Percentiles rank a stretch among this genome's conserved stretches.
These are phyloP conservation scores for Archips xylosteana DNA, from an alignment of 2,888 invertebrate genomes.

Conservation along the genomic window DNA sequence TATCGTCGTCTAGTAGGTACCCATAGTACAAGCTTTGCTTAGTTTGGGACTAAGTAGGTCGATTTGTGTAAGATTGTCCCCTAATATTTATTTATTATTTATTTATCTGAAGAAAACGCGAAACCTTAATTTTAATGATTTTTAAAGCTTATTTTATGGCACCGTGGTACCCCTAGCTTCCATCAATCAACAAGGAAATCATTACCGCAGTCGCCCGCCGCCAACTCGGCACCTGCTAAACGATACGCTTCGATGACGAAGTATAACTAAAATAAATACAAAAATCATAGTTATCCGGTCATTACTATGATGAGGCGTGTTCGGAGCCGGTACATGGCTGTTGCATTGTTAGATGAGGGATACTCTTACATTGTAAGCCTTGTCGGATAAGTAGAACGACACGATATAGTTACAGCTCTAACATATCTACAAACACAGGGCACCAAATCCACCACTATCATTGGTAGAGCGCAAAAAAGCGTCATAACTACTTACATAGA, in stretches of 20 bases:
- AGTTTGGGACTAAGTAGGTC: too few species aligned
- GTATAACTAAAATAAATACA: slow-evolving; percentile 25
- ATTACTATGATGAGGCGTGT: slow-evolving; percentile 31
- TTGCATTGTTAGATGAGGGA: slow-evolving; percentile 20
- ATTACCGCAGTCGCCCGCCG: slow-evolving; percentile 26
- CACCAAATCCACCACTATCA: too few species aligned
- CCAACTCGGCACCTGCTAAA: slow-evolving; percentile 36
- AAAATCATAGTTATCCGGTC: slow-evolving; percentile 27
- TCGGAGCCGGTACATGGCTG: slow-evolving; percentile 18
- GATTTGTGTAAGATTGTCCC: too few species aligned
- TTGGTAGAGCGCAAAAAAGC: too few species aligned
- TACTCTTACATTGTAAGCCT: slow-evolving; percentile 18
- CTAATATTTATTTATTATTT: too few species aligned
- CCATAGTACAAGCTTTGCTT: too few species aligned
- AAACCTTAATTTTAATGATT: too few species aligned
- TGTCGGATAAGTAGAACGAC: not conserved
- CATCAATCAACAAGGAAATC: slow-evolving; percentile 31
- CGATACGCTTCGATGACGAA: slow-evolving; percentile 30
- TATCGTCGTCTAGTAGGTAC: too few species aligned
- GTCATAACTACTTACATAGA: too few species aligned
- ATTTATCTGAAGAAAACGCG: too few species aligned
- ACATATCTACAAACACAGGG: too few species aligned
- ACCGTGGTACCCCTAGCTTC: not conserved
- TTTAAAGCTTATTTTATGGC: too few species aligned
- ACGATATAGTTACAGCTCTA: not conserved